Evolutionary conservation across 1,140 invertebrate genomes (phyloP).

Genomic region (Penaeus indicus): DNA sequence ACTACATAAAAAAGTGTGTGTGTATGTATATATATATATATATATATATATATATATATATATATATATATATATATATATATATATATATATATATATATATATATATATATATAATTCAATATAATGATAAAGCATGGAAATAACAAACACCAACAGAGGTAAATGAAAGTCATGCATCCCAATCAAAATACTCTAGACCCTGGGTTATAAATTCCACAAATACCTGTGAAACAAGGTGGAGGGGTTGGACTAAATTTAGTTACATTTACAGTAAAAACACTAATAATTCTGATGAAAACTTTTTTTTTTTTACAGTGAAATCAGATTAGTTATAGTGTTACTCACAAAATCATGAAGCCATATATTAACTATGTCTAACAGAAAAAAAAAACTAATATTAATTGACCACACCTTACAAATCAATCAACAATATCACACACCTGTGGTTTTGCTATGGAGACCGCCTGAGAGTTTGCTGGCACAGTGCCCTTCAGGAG

Average conservation of each 20-base stretch:
- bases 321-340: too few relatives aligned
- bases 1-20: background rate
- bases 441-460: constrained; percentile 43
- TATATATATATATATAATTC: background rate
- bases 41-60: constrained; percentile 11
- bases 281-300: too few relatives aligned
- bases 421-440: background rate
- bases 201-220: too few relatives aligned
- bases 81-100: constrained; percentile 23
- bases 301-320: too few relatives aligned
- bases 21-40: constrained; percentile 18
- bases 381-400: constrained; percentile 5
- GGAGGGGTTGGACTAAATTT: too few relatives aligned
- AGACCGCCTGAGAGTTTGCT: constrained; percentile 40
- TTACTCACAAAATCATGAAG: too few relatives aligned
- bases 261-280: too few relatives aligned
- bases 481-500: constrained; percentile 52
- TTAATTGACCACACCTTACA: background rate
- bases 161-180: background rate
- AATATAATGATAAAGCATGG: background rate
- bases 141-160: background rate
- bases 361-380: background rate
- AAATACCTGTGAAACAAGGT: too few relatives aligned
- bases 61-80: constrained; percentile 14
- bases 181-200: too few relatives aligned